Percentiles rank a stretch among this genome's conserved stretches.
Conservation (phyloP, 2,797 vertebrate genomes). For the Coccyzus lansbergi region DNA sequence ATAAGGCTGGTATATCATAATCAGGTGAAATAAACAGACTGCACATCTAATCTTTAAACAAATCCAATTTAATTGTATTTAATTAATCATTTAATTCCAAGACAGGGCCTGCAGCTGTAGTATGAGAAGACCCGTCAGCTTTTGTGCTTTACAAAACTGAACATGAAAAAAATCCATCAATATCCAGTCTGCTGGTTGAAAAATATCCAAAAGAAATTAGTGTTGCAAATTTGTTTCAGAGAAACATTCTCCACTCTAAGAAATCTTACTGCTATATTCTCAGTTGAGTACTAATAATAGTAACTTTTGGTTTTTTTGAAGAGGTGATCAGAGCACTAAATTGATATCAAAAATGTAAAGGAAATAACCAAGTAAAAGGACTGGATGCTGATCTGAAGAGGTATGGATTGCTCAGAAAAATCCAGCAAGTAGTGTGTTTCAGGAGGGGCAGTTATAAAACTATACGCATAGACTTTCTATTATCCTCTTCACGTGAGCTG, state of each 20-base stretch:
- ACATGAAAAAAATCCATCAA: not conserved
- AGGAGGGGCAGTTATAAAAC: not conserved
- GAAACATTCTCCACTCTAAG: not conserved
- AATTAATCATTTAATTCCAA: slow-evolving; percentile 14
- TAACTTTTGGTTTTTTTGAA: not conserved
- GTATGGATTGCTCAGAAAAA: not conserved
- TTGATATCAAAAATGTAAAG: not conserved
- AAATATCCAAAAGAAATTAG: not conserved
- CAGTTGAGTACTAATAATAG: not conserved
- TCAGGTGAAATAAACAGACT: not conserved
- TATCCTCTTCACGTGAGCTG: not conserved
- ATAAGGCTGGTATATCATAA: not conserved
- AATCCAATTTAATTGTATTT: not conserved
- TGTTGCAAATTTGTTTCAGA: not conserved
- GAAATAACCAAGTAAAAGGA: not conserved
- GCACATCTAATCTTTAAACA: not conserved
- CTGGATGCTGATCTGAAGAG: not conserved
- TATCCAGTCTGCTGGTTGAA: not conserved
- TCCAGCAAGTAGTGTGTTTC: not conserved
- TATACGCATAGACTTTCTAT: not conserved
- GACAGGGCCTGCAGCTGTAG: not conserved
- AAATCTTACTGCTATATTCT: not conserved
- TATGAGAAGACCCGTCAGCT: not conserved
- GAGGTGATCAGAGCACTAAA: not conserved
- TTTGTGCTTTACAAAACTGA: not conserved